A percentile compares a stretch with the other conserved stretches of the same genome.
Conservation (phyloP, 2,888 invertebrate genomes). For the Vanessa cardui region DNA sequence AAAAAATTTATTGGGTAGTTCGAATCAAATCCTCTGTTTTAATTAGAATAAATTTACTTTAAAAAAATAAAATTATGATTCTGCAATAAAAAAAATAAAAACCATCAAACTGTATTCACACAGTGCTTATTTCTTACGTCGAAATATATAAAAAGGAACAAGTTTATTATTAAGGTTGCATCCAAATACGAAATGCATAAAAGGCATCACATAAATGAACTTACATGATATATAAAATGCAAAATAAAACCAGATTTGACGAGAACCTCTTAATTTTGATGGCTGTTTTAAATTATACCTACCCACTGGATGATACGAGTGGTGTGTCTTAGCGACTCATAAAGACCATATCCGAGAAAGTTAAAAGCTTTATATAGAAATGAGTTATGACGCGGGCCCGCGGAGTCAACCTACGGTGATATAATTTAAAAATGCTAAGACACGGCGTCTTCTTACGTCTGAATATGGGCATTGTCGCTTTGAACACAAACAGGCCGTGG, state of each 20-base stretch:
- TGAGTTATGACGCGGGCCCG: slow-evolving; percentile 44
- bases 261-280: slow-evolving; percentile 39
- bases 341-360: slow-evolving; percentile 43
- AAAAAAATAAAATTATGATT: not conserved
- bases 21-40: slow-evolving; percentile 1
- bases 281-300: slow-evolving; percentile 33
- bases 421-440: slow-evolving; percentile 49
- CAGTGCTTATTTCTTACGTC: not conserved
- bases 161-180: slow-evolving; percentile 6
- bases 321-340: slow-evolving; percentile 33
- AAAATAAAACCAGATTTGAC: slow-evolving; percentile 35
- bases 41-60: not conserved
- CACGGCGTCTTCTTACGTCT: slow-evolving; percentile 52
- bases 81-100: not conserved
- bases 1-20: not conserved
- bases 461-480: slow-evolving; percentile 69
- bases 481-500: slow-evolving; percentile 59
- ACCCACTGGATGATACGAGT: slow-evolving; percentile 33
- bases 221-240: slow-evolving; percentile 34
- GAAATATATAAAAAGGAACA: slow-evolving; percentile 4
- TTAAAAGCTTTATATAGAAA: slow-evolving; percentile 41
- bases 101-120: not conserved
- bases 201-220: slow-evolving; percentile 39
- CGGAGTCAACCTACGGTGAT: slow-evolving; percentile 42
- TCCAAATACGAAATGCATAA: slow-evolving; percentile 30